Evolutionary conservation across 2,888 invertebrate species (phyloP).

Genomic region (Rotaria socialis): DNA sequence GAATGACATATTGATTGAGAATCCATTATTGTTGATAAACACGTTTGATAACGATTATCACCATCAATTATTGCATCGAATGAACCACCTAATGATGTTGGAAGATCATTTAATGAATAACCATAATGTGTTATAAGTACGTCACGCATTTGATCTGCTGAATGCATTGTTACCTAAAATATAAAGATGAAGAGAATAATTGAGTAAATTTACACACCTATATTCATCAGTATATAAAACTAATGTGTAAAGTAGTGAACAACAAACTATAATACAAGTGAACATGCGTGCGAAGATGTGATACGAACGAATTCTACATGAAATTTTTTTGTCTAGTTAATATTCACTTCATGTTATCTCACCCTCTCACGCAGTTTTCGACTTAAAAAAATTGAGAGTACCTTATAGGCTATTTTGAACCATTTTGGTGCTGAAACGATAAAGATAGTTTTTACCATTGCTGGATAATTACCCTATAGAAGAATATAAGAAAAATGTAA

Average conservation of each 20-base stretch:
- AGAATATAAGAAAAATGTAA: not conserved
- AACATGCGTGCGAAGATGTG: not conserved
- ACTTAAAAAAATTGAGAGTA: conserved; percentile 83
- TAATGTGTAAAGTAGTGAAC: not conserved
- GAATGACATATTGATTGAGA: conserved; percentile 15
- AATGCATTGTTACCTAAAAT: not conserved
- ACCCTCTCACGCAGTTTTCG: conserved; percentile 88
- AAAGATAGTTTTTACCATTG: conserved; percentile 88
- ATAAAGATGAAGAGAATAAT: not conserved
- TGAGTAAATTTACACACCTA: not conserved
- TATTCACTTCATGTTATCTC: conserved; percentile 48
- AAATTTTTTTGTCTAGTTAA: not conserved
- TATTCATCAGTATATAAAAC: too few species aligned
- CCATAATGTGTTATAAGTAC: not conserved
- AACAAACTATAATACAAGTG: not conserved
- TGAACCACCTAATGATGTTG: not conserved
- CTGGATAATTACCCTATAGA: conserved; percentile 85
- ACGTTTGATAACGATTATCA: not conserved
- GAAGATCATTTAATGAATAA: not conserved
- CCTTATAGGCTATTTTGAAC: conserved; percentile 96
- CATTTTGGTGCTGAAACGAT: conserved; percentile 91
- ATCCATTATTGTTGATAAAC: not conserved
- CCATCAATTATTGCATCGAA: not conserved
- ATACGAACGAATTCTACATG: not conserved
- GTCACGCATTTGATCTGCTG: not conserved